Evolutionary conservation across 2,888 invertebrate species (phyloP), one percentile per base, ranked within the genome.

Genomic region (Oscheius myriophilus): DNA sequence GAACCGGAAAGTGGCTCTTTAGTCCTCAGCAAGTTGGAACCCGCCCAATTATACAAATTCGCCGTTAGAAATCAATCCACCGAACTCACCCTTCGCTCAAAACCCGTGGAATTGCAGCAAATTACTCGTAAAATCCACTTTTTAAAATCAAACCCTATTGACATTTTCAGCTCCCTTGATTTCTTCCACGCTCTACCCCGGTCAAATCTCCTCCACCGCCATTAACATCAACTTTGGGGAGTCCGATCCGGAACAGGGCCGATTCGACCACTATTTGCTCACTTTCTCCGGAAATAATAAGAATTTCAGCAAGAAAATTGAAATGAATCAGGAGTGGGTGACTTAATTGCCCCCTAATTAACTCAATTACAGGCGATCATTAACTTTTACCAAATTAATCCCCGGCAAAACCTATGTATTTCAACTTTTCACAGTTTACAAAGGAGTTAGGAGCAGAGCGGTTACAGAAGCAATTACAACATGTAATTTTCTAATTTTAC

Each of bases 141-240:
- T 62, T 51, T n/a, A n/a, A n/a, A n/a, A n/a, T n/a, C n/a, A n/a
- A n/a, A n/a, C n/a, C n/a, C n/a, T n/a, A n/a, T n/a, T n/a, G n/a
- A n/a, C n/a, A n/a, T n/a, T n/a, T n/a, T n/a, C n/a, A 80, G 84
- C 84, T 21, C 85, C 85, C 14, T 72, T 85, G 21, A 85, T 85
- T 45, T 83, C 85, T 1, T 85, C 85, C 1, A 83, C 82, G 3
- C 69, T 85, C 26, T 82, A 82, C 57, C 84, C 85, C 0, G 85
- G 85, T 21, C 81, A 85, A 69, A 83, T 85, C 39, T 85, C 85
- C 2, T 83, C 83, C 14, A 78, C 77, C 26, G 80, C 84, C 1
- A 85, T 85, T 55, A 85, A 85, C 62, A 82, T 85, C 59, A 85
- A 85, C 63, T 85, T 84, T 57, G 85, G 80, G 41, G 83, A 82